phyloP scores from a whole-genome alignment of 2,113 vertebrate genomes.

The Myiopsitta monachus region DNA sequence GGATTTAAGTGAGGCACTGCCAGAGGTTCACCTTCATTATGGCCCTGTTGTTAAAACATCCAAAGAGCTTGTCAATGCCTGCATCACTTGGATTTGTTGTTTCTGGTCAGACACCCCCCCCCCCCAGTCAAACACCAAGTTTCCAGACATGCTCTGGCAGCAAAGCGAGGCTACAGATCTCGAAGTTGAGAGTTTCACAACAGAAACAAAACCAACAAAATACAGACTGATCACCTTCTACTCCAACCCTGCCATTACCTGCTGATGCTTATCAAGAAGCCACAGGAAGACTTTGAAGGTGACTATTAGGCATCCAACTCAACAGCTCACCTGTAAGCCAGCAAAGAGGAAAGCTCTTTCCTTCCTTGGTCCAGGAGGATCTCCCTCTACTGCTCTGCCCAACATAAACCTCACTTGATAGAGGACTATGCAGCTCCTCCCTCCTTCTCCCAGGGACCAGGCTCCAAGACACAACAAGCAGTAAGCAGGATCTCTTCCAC shows the following conservation, averaged over 20 bases:
- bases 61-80: not conserved
- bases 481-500: not conserved
- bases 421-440: not conserved
- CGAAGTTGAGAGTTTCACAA: not conserved
- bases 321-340: conserved; percentile 19
- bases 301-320: not conserved
- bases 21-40: not conserved
- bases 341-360: not conserved
- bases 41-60: not conserved
- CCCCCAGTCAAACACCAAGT: not conserved
- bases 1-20: not conserved
- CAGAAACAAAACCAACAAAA: not conserved
- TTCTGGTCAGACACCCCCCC: not conserved
- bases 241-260: not conserved
- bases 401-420: not conserved
- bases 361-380: not conserved
- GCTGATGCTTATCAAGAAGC: not conserved
- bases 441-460: not conserved
- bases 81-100: not conserved
- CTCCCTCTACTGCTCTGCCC: not conserved
- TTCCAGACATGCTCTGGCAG: not conserved
- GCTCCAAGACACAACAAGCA: not conserved
- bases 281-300: not conserved
- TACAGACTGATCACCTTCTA: fast-evolving
- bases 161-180: not conserved